Evolutionary conservation across 2,113 vertebrate species (phyloP), one percentile per base, ranked within the genome.

Genomic region (Pluvianellus socialis): DNA sequence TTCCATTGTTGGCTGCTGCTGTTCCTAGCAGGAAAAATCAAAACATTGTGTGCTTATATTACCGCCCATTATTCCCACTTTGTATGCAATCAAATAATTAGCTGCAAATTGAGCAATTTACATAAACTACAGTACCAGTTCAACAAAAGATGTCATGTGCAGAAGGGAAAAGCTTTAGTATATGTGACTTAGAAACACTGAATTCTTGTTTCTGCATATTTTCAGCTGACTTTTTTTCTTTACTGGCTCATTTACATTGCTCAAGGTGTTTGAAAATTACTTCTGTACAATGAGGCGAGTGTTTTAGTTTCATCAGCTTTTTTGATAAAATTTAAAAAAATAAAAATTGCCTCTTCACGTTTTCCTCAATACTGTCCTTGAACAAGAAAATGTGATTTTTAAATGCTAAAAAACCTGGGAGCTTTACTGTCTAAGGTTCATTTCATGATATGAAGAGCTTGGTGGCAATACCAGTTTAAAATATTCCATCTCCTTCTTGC

Each of bases 61-160:
- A 47, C 19, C 12, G 13, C 10, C 18, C 24, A 88, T 95, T 83
- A 96, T 91, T 97, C 80, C 68, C 40, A 55, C 10, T 92, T 74
- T 56, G 17, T 61, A 76, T 81, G 19, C 22, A 96, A 84, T 92
- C 52, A 92, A 93, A 96, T 90, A 94, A 97, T 91, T 95, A 96
- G 75, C 52, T 90, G 47, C 19, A 96, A 93, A 91, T 85, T 83
- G 80, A 88, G 85, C 83, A 86, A 96, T 95, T 94, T 94, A 30
- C 59, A 89, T 79, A 56, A 91, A 44, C 26, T 88, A 61, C 12
- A 58, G 42, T 59, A 65, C 35, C 59, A 93, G 32, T 28, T 93
- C 56, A 88, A 77, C 53, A 89, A 96, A 95, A 85, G 28, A 84
- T 83, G 50, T 44, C 30, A 2, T 14, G 10, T 55, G 27, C 65